phyloP scores from a whole-genome alignment of 2,888 invertebrate genomes.

The Harpalus rubripes region DNA sequence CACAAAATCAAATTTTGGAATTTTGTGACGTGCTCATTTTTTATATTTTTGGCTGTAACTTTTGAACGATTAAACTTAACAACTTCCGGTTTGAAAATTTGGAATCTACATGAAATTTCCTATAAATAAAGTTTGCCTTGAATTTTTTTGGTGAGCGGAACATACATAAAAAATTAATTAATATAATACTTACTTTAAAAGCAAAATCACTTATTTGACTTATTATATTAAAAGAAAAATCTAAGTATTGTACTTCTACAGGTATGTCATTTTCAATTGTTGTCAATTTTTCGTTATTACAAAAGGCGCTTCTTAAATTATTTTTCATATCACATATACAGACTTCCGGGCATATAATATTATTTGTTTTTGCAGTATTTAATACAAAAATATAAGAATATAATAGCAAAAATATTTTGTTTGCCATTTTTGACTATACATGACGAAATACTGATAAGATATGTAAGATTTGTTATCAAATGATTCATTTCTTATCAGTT shows the following conservation, averaged over 20 bases:
- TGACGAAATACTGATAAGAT: too few relatives aligned
- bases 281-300: conserved; percentile 27
- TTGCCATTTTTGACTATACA: not conserved
- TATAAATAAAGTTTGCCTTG: too few relatives aligned
- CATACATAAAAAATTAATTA: too few relatives aligned
- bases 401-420: not conserved
- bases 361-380: not conserved
- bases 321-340: conserved; percentile 55
- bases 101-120: too few relatives aligned
- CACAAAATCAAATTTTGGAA: not conserved
- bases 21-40: not conserved
- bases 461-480: too few relatives aligned
- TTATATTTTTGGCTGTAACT: not conserved
- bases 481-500: too few relatives aligned
- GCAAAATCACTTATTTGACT: conserved; percentile 17
- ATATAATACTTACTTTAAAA: conserved; percentile 27
- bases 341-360: not conserved
- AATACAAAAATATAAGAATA: not conserved
- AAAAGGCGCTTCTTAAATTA: conserved; percentile 31
- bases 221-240: conserved; percentile 53
- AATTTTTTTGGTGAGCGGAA: too few relatives aligned
- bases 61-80: not conserved
- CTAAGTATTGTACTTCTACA: conserved; percentile 44
- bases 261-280: conserved; percentile 50
- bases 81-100: not conserved